phyloP scores from a whole-genome alignment of 2,113 vertebrate species.

The Zingel zingel region DNA sequence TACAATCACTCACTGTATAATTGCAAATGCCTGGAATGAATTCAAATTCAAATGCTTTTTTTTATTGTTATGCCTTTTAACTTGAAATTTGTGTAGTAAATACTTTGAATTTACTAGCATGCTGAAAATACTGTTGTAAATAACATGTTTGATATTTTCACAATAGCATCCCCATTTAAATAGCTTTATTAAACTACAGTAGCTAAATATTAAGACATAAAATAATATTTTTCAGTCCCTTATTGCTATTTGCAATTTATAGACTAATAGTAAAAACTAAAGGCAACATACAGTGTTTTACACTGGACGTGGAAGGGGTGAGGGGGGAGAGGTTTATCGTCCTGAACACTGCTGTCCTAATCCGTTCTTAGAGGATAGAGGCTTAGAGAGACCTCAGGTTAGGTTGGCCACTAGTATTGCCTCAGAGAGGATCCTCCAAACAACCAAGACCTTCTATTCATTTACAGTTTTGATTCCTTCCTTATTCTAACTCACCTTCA shows the following conservation, averaged over 20 bases:
- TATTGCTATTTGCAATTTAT: neutral
- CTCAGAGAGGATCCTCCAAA: conserved; percentile 26
- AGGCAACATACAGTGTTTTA: neutral
- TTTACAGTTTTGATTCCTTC: neutral
- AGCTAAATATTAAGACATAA: neutral
- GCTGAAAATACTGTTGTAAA: neutral
- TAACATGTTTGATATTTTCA: neutral
- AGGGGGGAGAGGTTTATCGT: conserved; percentile 67
- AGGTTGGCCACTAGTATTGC: conserved; percentile 40
- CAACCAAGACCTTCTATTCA: neutral
- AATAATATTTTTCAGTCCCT: neutral
- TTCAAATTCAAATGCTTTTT: no score
- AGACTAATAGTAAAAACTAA: neutral
- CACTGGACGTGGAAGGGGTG: conserved; percentile 28
- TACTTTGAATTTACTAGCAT: neutral
- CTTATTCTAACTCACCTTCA: neutral
- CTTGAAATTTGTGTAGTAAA: neutral
- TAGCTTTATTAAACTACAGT: no score
- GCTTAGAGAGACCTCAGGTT: conserved; percentile 78
- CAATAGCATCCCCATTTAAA: neutral
- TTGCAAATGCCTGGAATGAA: no score
- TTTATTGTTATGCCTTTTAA: neutral
- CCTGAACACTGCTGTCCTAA: conserved; percentile 79
- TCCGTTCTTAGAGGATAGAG: conserved; percentile 84
- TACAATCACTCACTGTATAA: no score